phyloP scores from a whole-genome alignment of 2,113 vertebrate genomes.

The Salvator merianae region DNA sequence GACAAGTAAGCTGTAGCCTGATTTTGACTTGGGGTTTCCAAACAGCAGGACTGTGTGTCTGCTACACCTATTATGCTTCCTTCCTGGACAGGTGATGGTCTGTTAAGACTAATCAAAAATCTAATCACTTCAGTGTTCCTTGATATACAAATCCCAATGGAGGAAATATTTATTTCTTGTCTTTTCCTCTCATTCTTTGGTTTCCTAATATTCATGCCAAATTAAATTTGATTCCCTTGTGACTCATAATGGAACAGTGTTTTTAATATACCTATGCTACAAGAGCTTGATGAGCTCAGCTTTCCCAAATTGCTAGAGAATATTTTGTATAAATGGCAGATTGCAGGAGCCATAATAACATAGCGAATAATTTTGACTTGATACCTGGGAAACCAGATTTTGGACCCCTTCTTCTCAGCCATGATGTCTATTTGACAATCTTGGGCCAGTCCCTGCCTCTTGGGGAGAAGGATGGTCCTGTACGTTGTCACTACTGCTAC shows the following conservation, averaged over 20 bases:
- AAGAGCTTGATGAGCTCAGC: neutral
- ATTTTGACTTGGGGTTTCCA: conserved; percentile 4
- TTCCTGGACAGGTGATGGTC: conserved; percentile 13
- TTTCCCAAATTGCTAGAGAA: neutral
- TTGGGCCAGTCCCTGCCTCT: no score
- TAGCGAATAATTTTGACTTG: no score
- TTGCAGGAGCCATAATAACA: neutral
- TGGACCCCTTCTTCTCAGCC: no score
- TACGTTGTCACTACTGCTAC: neutral
- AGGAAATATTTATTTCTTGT: conserved; percentile 22
- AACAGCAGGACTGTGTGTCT: neutral
- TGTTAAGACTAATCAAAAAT: neutral
- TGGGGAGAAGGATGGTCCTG: no score
- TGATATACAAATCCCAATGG: neutral
- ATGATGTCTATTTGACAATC: no score
- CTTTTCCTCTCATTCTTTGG: conserved; percentile 20
- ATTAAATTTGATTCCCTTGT: neutral
- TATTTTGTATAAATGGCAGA: neutral
- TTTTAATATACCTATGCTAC: neutral
- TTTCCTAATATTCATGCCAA: neutral
- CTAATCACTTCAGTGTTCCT: neutral
- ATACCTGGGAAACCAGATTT: no score
- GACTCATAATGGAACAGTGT: neutral
- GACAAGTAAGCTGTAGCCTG: neutral
- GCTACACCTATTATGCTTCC: conserved; percentile 1